Base-by-base conservation (phyloP, 2,113 vertebrate species). In the Notarius lentiginosus region DNA sequence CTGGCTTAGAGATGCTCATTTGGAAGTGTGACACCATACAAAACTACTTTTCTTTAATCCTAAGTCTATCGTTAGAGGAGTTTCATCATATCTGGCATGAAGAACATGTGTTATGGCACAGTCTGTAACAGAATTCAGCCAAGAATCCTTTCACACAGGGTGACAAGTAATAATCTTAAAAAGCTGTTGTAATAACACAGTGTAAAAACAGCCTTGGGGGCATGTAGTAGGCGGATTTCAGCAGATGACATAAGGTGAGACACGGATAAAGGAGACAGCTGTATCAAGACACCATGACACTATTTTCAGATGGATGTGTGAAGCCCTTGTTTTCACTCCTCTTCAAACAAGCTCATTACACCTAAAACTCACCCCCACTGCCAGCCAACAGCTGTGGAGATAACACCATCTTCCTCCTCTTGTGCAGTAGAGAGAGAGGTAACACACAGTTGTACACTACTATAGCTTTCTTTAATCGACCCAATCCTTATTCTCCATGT, bases 261-360 rank as follows among this genome's bases (percentile, higher is more conserved):
- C 55, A 80, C 73, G 3, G 7, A 70, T 24, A 77, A 75, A 49
- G 8, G 12, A 20, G 51, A 88, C 77, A 87, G 68, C 20, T 75
- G 87, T 27, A 34, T 65, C 12, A 8, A 51, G 58, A 88, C 65
- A 66, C 27, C 20, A 61, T 66, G 79, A 53, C 15, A 24, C 70
- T 51, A 80, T 82, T 75, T 68, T 88, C 30, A 30, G 27, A 76
- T 61, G 68, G 80, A 88, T 49, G 87, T 88, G 86, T 47, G 47
- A 90, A 88, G 49, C 53, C 65, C 76, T 80, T 27, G 63, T 83
- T 72, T 86, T 80, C 34, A 0, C 20, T 79, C 41, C 41, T 85
- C 73, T 81, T 88, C 87, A 91, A 89, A 84, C 82, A 70, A 75
- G 77, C 41, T 76, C 14, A 51, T 51, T 34, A 24, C 7, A 1